Evolutionary conservation across 2,113 vertebrate species (phyloP), one percentile per base, ranked within the genome.

Genomic region (Petrocephalus zakoni): DNA sequence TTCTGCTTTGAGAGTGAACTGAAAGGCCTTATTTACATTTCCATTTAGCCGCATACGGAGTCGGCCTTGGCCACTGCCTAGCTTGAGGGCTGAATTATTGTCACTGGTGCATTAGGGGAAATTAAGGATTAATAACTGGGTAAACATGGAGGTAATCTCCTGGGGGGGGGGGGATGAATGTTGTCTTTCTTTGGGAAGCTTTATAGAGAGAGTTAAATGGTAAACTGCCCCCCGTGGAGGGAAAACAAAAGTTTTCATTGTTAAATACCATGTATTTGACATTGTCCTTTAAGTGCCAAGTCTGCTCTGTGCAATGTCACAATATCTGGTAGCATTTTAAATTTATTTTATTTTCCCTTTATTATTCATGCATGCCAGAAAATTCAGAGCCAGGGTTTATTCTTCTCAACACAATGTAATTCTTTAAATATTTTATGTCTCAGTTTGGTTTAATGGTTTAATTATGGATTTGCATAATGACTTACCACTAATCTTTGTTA

Each of bases 131-230:
- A 94, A 94, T 93, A 92, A 92, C 93, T 61, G 68, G 91, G 61
- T 95, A 95, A 95, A 95, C 91, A 94, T 93, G 91, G 93, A 85
- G 90, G 89, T 94, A 29, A 93, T 92, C 91, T 93, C 90, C 92
- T 93, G 91, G 93, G 93, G 93, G 92, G 88, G 89, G 88, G 93
- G 88, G 88, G 88, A 90, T 93, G 93, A 94, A 94, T 91, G 89
- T 90, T 58, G 89, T 88, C 89, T 86, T 90, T 78, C 34, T 89
- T 58, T 89, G 55, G 88, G 89, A 75, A 93, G 92, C 91, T 93
- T 94, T 94, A 94, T 92, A 93, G 91, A 87, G 83, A 75, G 47
- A 75, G 75, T 58, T 89, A 91, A 13, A 91, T 88, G 75, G 68
- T 89, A 91, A 13, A 91, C 89, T 90, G 92, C 89, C 47, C 46